These are phyloP conservation scores for Drosophila teissieri DNA, from an alignment of 1,140 invertebrate species.

Conservation along the genomic window DNA sequence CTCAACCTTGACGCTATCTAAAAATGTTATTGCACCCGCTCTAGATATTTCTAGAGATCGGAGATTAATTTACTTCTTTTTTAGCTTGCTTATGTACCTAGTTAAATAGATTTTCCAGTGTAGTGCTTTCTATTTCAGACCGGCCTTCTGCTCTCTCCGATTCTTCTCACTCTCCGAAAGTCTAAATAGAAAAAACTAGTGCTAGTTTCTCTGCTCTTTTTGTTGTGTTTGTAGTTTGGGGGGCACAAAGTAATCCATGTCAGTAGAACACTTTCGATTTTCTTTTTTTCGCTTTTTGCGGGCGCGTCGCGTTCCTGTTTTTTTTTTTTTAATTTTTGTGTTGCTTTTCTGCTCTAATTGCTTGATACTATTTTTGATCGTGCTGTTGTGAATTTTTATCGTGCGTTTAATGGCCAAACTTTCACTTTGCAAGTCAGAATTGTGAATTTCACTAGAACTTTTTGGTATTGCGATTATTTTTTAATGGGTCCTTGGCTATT, in stretches of 20 bases:
- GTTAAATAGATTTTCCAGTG: conserved; percentile 12
- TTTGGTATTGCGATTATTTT: background rate
- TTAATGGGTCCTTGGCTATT: conserved; percentile 11
- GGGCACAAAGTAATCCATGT: conserved; percentile 80
- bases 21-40: background rate
- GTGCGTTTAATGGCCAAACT: conserved; percentile 37
- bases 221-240: conserved; percentile 47
- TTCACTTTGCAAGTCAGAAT: conserved; percentile 49
- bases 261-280: conserved; percentile 84
- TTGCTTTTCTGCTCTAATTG: conserved; percentile 9
- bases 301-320: conserved; percentile 54
- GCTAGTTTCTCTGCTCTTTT: conserved; percentile 62
- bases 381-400: conserved; percentile 31
- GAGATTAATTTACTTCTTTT: too few relatives aligned
- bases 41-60: background rate
- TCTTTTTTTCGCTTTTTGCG: conserved; percentile 52
- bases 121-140: conserved; percentile 70
- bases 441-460: conserved; percentile 37
- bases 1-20: too few relatives aligned
- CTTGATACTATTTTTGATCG: conserved; percentile 27
- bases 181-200: conserved; percentile 64
- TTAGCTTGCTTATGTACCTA: background rate
- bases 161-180: conserved; percentile 21
- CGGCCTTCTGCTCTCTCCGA: conserved; percentile 30
- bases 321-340: conserved; percentile 13